Conservation (phyloP, 1,140 invertebrate species). For the Semibalanus balanoides region DNA sequence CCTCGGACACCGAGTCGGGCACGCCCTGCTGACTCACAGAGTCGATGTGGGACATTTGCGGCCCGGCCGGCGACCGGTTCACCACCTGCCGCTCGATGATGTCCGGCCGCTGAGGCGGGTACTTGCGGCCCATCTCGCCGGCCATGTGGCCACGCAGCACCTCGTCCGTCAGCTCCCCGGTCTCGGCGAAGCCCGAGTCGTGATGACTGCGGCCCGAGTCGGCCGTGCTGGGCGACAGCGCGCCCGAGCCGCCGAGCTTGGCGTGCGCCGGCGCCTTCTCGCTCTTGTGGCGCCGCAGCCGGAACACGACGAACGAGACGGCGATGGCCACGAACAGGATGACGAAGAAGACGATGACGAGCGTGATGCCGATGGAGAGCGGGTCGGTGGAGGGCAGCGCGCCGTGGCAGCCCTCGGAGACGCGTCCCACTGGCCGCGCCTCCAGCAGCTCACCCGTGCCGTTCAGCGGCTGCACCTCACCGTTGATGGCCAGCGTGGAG, state of each 20-base stretch:
- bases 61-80: conserved; percentile 48
- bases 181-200: conserved; percentile 29
- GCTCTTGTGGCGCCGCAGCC: conserved; percentile 49
- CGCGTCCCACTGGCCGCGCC: conserved; percentile 25
- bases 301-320: conserved; percentile 75
- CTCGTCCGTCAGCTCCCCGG: conserved; percentile 39
- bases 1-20: conserved; percentile 47
- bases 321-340: conserved; percentile 73
- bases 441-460: conserved; percentile 54
- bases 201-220: conserved; percentile 21
- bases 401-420: conserved; percentile 43
- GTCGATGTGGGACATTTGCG: conserved; percentile 18
- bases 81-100: conserved; percentile 81
- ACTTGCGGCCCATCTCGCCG: conserved; percentile 47
- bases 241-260: conserved; percentile 24
- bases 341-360: conserved; percentile 88
- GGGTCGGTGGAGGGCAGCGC: conserved; percentile 60
- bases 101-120: conserved; percentile 68
- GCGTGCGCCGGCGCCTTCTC: conserved; percentile 45
- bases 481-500: conserved; percentile 74
- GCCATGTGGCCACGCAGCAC: conserved; percentile 28
- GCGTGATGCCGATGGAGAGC: conserved; percentile 71
- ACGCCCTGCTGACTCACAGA: conserved; percentile 20
- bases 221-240: conserved; percentile 33
- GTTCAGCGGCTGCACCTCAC: conserved; percentile 74